These are phyloP conservation scores for Lamprologus tigripictilis DNA, from an alignment of 2,113 vertebrate genomes.

Conservation along the genomic window DNA sequence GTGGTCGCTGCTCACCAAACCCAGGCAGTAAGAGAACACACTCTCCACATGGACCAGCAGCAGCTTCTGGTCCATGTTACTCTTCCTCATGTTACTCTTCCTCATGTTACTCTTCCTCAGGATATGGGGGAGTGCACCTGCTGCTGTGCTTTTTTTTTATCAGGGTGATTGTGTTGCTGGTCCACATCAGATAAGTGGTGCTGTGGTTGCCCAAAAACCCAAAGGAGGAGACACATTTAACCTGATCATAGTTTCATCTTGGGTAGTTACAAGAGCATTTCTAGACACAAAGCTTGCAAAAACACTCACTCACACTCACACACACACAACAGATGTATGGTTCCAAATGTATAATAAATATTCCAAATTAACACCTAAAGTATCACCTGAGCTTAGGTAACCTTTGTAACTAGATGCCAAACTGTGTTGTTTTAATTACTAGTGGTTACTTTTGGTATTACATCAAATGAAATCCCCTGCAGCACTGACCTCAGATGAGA, in stretches of 20 bases:
- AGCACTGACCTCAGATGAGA: no score
- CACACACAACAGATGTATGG: rapidly evolving
- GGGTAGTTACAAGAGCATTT: rapidly evolving
- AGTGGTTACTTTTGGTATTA: no score
- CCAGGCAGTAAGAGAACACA: neutral
- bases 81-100: rapidly evolving
- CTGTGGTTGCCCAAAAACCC: rapidly evolving
- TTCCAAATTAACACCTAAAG: rapidly evolving
- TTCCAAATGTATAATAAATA: no score
- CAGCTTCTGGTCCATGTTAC: neutral
- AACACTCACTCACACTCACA: rapidly evolving
- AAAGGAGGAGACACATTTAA: no score
- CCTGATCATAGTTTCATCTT: rapidly evolving
- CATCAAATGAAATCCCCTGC: no score
- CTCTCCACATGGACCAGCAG: neutral
- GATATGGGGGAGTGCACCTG: rapidly evolving
- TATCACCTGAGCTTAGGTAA: no score
- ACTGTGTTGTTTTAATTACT: no score
- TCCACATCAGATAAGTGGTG: rapidly evolving
- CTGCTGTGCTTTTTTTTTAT: rapidly evolving
- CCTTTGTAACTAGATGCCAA: no score
- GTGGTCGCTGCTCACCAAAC: neutral
- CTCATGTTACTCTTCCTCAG: rapidly evolving
- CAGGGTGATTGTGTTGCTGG: rapidly evolving
- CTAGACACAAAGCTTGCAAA: neutral